Conservation (phyloP, 2,113 vertebrate genomes). For the Apeltes quadracus region DNA sequence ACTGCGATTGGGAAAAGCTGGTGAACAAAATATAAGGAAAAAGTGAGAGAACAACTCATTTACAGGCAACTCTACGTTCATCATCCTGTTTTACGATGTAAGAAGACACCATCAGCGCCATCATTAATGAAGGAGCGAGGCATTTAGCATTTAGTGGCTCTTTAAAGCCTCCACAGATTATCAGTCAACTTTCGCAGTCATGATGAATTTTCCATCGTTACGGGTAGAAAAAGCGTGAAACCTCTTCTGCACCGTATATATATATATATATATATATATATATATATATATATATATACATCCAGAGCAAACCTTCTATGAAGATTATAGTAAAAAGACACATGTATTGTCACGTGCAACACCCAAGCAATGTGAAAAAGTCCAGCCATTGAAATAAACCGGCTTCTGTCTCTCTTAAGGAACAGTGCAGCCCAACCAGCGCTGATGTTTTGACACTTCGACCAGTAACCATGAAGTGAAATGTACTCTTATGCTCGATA, state of each 20-base stretch:
- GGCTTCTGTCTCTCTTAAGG: neutral
- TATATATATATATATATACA: too few relatives aligned
- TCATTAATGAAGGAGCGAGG: slow-evolving; percentile 8
- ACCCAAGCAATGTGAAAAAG: neutral
- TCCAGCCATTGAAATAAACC: slow-evolving; percentile 1
- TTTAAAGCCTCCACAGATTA: neutral
- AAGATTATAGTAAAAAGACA: neutral
- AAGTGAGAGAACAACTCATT: neutral
- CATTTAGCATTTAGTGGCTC: slow-evolving; percentile 18
- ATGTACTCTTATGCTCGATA: slow-evolving; percentile 17
- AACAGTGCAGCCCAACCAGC: neutral
- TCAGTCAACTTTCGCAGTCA: slow-evolving; percentile 4
- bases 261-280: too few relatives aligned
- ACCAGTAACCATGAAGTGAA: neutral
- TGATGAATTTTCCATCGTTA: neutral
- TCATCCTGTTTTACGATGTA: too few relatives aligned
- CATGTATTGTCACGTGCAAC: neutral
- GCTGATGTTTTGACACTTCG: neutral
- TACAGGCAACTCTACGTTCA: neutral
- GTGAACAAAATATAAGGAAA: neutral
- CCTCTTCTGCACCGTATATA: too few relatives aligned
- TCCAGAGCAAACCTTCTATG: neutral
- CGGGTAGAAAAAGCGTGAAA: neutral
- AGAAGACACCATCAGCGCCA: neutral
- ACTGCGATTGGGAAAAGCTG: neutral